Evolutionary conservation across 2,888 invertebrate species (phyloP).

Genomic region (Tachina fera): DNA sequence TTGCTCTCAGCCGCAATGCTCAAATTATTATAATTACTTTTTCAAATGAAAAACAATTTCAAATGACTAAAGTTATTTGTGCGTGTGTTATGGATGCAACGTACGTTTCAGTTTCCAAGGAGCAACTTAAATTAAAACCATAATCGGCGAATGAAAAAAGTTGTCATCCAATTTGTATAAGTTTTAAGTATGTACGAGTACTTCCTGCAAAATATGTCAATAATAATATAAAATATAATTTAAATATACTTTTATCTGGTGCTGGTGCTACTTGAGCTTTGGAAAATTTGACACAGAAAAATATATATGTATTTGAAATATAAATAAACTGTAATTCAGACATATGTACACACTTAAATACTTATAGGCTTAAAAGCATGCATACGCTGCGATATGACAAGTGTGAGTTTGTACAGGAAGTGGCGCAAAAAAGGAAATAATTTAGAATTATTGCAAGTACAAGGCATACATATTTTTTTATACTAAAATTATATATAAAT

Average conservation of each 20-base stretch:
- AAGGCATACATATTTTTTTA: background rate
- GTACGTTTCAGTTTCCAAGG: constrained; percentile 25
- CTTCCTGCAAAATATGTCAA: constrained; percentile 64
- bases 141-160: constrained; percentile 30
- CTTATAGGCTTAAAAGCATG: constrained; percentile 19
- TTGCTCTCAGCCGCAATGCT: constrained; percentile 1
- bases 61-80: constrained; percentile 47
- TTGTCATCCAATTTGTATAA: constrained; percentile 59
- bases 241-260: constrained; percentile 52
- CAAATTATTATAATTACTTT: constrained; percentile 59
- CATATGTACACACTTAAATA: background rate
- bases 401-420: constrained; percentile 24
- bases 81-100: background rate
- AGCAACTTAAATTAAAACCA: constrained; percentile 58
- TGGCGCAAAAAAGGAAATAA: constrained; percentile 29
- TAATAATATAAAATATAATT: constrained; percentile 61
- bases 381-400: background rate
- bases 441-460: constrained; percentile 49
- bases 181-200: constrained; percentile 45
- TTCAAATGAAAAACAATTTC: constrained; percentile 41
- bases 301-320: constrained; percentile 20
- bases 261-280: constrained; percentile 24
- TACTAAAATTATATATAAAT: background rate
- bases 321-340: background rate
- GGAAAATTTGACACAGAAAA: constrained; percentile 43